phyloP scores from a whole-genome alignment of 2,797 vertebrate genomes.

The Gallinago solitaria region DNA sequence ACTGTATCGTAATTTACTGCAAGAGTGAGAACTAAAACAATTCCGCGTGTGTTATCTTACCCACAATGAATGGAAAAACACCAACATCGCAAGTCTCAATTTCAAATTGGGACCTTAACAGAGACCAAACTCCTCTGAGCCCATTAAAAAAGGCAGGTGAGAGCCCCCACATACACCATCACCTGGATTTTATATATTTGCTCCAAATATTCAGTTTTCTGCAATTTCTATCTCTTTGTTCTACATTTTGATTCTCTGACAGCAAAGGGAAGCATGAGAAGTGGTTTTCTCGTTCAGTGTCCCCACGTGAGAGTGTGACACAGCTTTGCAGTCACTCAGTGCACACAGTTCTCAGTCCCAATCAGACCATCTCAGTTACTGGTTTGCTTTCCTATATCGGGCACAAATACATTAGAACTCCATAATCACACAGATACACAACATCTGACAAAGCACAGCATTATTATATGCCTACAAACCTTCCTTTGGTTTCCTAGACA shows the following conservation, averaged over 20 bases:
- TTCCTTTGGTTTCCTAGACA: neutral
- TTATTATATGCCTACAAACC: neutral
- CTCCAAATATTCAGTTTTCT: neutral
- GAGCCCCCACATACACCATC: neutral
- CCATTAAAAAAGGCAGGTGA: neutral
- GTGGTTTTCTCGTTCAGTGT: neutral
- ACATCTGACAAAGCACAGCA: neutral
- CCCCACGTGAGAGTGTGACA: neutral
- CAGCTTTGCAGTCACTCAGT: fast-evolving
- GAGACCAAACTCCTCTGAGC: neutral
- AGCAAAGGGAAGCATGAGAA: neutral
- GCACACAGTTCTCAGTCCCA: neutral
- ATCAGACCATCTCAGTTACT: neutral
- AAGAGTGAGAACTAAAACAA: neutral
- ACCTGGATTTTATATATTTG: neutral
- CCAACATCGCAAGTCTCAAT: neutral
- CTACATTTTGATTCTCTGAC: neutral
- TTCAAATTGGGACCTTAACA: neutral
- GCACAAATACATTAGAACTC: neutral
- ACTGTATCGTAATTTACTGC: neutral
- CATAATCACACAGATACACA: neutral
- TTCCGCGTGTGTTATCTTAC: neutral
- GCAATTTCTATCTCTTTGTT: neutral
- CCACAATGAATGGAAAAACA: neutral
- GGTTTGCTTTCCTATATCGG: neutral